Conservation (phyloP, 92 coral and sea anemone species). For the Epizoanthus scotinus region DNA sequence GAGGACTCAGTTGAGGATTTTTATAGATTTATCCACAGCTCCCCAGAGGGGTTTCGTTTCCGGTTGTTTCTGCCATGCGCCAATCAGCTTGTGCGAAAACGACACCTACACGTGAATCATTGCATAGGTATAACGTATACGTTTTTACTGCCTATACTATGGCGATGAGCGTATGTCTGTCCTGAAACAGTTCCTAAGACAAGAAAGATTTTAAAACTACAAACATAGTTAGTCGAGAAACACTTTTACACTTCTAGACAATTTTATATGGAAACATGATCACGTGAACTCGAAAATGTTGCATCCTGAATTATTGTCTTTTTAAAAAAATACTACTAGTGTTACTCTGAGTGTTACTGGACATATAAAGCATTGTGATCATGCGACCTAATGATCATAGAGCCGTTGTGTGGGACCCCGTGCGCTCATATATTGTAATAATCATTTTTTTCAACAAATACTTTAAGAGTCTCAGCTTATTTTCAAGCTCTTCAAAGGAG, state of each 20-base stretch:
- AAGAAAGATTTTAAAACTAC: conserved; percentile 13
- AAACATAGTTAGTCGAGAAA: not conserved
- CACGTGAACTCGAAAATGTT: not conserved
- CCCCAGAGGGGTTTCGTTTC: conserved; percentile 24
- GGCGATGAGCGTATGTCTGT: not conserved
- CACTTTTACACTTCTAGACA: conserved; percentile 1
- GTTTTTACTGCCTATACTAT: too few species aligned
- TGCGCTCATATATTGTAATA: not conserved
- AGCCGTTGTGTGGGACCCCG: not conserved
- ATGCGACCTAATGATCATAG: not conserved
- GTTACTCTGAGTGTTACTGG: not conserved
- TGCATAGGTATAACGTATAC: too few species aligned
- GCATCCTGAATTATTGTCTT: not conserved
- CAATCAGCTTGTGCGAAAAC: conserved; percentile 13
- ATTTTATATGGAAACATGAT: not conserved
- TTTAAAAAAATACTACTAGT: not conserved
- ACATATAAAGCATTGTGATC: too few species aligned
- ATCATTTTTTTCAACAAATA: not conserved
- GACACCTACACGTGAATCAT: conserved; percentile 26
- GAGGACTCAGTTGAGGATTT: conserved; percentile 5
- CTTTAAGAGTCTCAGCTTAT: not conserved
- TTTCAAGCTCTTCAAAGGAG: not conserved
- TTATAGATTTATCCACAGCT: not conserved
- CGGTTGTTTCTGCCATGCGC: conserved; percentile 25
- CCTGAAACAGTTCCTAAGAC: not conserved